Base-by-base conservation (phyloP, 2,888 invertebrate species). In the Dromius quadrimaculatus region DNA sequence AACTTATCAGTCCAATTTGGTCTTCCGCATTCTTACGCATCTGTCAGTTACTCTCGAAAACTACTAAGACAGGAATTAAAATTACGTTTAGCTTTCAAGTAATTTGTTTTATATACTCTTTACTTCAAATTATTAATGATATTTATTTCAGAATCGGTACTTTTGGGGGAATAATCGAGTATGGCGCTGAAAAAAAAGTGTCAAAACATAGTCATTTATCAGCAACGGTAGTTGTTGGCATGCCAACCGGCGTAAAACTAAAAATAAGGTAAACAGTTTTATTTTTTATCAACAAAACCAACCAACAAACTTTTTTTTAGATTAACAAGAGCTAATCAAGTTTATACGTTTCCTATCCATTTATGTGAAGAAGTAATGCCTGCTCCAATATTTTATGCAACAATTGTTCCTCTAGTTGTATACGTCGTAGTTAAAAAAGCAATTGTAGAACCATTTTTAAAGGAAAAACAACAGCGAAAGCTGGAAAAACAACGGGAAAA, bases 341-440 rank as follows among this genome's bases (percentile, higher is more conserved):
- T 91, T 0, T 94, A 95, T 78, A 86, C 91, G 22, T 92, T 97
- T 76, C 96, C 97, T 0, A 93, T 97, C 74, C 92, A 94, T 76
- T 83, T 98, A 17, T 94, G 95, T 76, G 96, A 97, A 78, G 94
- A 95, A 79, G 86, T 97, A 15, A 86, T 94, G 77, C 94, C 96
- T 0, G 92, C 93, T 15, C 94, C 97, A 0, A 86, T 98, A 38
- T 94, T 98, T 81, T 98, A 98, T 80, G 97, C 96, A 8, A 94
- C 97, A 0, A 84, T 95, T 0, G 88, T 93, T n/a, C 97, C 98
- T 0, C 74, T 96, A 9, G 85, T 95, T 32, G 88, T 90, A 1
- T 95, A 93, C 89, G 84, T 92, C 63, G 83, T 94, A 0, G 85
- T 96, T 0, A 96, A 95, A 82, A 93, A 92, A 76, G 85, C 94